A percentile compares a stretch with the other conserved stretches of the same genome.
Evolutionary conservation across 2,888 invertebrate genomes (phyloP).

Genomic region (Philereme transversata): DNA sequence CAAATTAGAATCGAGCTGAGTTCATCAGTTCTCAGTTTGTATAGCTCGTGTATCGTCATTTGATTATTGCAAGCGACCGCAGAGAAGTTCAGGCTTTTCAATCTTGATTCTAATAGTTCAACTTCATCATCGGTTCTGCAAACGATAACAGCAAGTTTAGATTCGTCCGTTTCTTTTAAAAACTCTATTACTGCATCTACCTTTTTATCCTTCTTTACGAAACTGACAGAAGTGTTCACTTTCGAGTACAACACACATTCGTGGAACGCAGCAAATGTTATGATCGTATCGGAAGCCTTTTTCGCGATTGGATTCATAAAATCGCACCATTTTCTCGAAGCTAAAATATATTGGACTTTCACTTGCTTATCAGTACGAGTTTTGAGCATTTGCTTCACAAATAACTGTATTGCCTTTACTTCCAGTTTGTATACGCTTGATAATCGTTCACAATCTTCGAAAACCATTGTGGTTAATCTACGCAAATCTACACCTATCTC

Average conservation of each 20-base stretch:
- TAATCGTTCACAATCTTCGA: constrained; percentile 89
- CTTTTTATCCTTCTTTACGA: constrained; percentile 71
- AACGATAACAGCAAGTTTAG: constrained; percentile 85
- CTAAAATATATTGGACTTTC: constrained; percentile 84
- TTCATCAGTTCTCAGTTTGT: constrained; percentile 41
- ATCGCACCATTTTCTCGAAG: constrained; percentile 86
- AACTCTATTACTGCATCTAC: constrained; percentile 71
- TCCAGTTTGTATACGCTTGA: constrained; percentile 79
- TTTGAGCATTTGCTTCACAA: constrained; percentile 72
- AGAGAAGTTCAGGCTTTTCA: constrained; percentile 49
- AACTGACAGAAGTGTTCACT: constrained; percentile 66
- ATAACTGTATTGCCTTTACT: constrained; percentile 67
- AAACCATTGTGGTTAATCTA: constrained; percentile 85
- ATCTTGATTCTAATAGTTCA: constrained; percentile 54
- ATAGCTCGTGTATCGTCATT: constrained; percentile 69
- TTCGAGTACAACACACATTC: constrained; percentile 90
- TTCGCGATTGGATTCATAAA: constrained; percentile 82
- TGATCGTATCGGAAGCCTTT: constrained; percentile 83
- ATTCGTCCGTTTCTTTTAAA: constrained; percentile 67
- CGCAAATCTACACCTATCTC: constrained; percentile 82
- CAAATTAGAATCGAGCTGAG: constrained; percentile 82
- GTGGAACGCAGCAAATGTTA: constrained; percentile 88
- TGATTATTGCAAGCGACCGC: constrained; percentile 62
- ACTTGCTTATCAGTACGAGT: constrained; percentile 66
- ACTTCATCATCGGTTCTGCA: constrained; percentile 85